Base-by-base conservation (phyloP, 2,113 vertebrate genomes). In the Dipodomys ordii region DNA sequence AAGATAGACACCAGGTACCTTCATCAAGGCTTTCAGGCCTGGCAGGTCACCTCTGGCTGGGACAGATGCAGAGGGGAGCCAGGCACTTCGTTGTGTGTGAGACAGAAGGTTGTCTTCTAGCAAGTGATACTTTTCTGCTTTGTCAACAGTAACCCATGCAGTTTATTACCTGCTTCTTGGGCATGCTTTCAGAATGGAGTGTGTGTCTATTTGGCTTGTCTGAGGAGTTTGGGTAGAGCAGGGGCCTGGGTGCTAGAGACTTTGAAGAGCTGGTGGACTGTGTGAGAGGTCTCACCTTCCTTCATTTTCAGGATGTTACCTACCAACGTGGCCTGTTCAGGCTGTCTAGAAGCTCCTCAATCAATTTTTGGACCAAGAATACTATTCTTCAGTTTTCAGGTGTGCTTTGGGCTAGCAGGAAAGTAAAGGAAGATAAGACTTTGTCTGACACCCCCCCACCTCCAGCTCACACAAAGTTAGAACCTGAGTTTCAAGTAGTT, bases 301-400 rank as follows among this genome's bases (percentile, higher is more conserved):
- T 72, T 93, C 72, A 25, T 81, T 22, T 25, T 69, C 1, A 39
- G 53, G 79, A 60, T 79, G 79, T 77, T 93, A 78, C 35, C 91
- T 81, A 32, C 86, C 83, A 87, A 74, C 27, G 84, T 77, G 92
- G 80, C 87, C 60, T 94, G 87, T 46, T 57, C 49, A 68, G 89
- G 84, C 87, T 87, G n/a, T 32, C 80, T 57, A 57, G 92, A 74
- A 95, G 83, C 30, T 65, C 85, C 62, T 82, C 92, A 96, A 92
- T 92, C 88, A 88, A 46, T 88, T 87, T 96, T 91, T 19, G 22
- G 89, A 44, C 67, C 49, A 76, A 89, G 25, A 82, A 68, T 93
- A 83, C 69, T 62, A 65, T 39, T 7, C 2, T 15, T 91, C 22
- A 74, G 68, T 19, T 6, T 53, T 87, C 28, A 80, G 81, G 64